These are phyloP conservation scores for Babyrousa celebensis DNA, from an alignment of 2,797 vertebrate genomes.

Conservation along the genomic window DNA sequence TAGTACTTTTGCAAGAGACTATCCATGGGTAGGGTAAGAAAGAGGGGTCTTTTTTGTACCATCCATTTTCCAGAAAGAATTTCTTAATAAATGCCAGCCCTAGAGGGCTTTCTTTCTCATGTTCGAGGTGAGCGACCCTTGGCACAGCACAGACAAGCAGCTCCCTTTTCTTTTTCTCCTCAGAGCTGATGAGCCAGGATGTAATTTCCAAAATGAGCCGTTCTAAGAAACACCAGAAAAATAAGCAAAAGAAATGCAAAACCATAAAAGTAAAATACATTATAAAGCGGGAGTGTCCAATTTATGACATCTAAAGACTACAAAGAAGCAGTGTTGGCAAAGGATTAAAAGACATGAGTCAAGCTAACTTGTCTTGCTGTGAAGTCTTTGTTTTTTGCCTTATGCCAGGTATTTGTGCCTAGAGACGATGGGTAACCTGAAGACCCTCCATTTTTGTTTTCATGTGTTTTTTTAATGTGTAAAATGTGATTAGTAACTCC, in stretches of 20 bases:
- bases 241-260: not conserved
- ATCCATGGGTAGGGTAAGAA: not conserved
- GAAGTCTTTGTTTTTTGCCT: not conserved
- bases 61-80: not conserved
- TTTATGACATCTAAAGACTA: not conserved
- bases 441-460: not conserved
- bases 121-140: too few species aligned
- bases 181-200: not conserved
- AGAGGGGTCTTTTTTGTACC: not conserved
- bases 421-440: not conserved
- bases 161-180: not conserved
- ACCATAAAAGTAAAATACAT: not conserved
- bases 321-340: not conserved
- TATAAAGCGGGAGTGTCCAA: not conserved
- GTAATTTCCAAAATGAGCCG: not conserved
- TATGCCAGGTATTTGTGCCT: not conserved
- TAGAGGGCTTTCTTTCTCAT: not conserved
- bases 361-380: not conserved
- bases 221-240: conserved; percentile 48
- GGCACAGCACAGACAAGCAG: too few species aligned
- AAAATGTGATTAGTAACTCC: not conserved
- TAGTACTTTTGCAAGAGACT: not conserved
- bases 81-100: not conserved
- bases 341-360: not conserved
- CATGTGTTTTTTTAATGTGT: not conserved